Evolutionary conservation across 1,140 invertebrate species (phyloP).

Genomic region (Himalopsyche phryganea): DNA sequence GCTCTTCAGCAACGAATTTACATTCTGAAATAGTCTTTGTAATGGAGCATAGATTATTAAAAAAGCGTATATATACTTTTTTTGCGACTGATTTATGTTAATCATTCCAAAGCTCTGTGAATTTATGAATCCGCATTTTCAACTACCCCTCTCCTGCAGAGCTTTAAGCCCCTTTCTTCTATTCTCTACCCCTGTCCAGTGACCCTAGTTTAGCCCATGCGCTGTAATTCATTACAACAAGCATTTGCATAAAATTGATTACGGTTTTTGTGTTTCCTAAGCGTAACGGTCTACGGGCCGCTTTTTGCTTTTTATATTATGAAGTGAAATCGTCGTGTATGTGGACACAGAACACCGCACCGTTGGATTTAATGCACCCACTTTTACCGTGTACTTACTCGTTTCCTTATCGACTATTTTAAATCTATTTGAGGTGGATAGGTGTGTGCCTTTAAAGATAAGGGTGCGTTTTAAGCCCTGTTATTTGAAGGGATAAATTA

Average conservation of each 20-base stretch:
- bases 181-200: conserved; percentile 4
- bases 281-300: conserved; percentile 4
- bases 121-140: conserved; percentile 22
- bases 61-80: background rate
- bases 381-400: background rate
- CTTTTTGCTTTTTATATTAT: conserved; percentile 6
- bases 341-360: background rate
- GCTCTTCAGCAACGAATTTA: background rate
- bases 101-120: conserved; percentile 13
- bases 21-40: too few species aligned
- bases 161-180: background rate
- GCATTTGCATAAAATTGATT: conserved; percentile 34
- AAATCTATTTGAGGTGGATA: background rate
- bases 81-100: conserved; percentile 16
- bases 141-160: background rate
- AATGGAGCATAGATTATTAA: background rate
- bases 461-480: too few species aligned
- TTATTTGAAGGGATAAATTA: too few species aligned
- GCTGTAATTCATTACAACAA: conserved; percentile 21
- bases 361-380: background rate
- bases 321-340: background rate
- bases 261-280: conserved; percentile 24
- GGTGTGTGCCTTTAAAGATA: background rate
- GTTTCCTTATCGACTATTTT: background rate
- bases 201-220: conserved; percentile 1